Evolutionary conservation across 2,888 invertebrate species (phyloP), one percentile per base, ranked within the genome.

Genomic region (Lochmaea capreae): DNA sequence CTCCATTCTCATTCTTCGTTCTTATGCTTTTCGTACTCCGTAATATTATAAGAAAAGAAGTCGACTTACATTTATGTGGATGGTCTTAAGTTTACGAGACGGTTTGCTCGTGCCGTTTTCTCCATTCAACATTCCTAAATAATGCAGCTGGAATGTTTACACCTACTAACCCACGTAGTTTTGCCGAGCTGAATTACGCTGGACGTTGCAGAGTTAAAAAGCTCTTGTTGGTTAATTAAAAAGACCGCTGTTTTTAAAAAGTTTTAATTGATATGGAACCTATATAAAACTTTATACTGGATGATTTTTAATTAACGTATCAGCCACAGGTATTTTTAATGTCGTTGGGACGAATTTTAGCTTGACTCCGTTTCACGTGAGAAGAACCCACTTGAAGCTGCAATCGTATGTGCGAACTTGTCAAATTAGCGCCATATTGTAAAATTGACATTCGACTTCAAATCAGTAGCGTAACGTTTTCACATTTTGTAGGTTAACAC

Each of bases 61-160:
- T 67, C 67, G 59, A 67, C 49, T 26, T 54, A 18, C 54, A 18
- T 18, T 54, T 67, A 59, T 46, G 67, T 67, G 58, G 16, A 67
- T 43, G 58, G 43, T 67, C 59, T 67, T 67, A 59, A 59, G 39
- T 33, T 12, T 67, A 59, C 59, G 67, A 59, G 67, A 67, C 22
- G 59, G 67, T 67, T 67, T 59, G 46, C 67, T 59, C 57, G 67
- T 67, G 67, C 67, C 67, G 43, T 54, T 43, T 33, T 46, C 59
- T 58, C 46, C 59, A 26, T 67, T 67, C 67, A 22, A 33, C 58
- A 59, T 18, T 59, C 67, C 46, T 67, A 67, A 67, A 67, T 67
- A 67, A 67, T 67, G 22, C 59, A 67, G 46, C 43, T 43, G 59
- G 59, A 59, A 57, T 67, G 59, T 67, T 67, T 67, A 52, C 67